Evolutionary conservation across 2,888 invertebrate species (phyloP).

Genomic region (Drosophila phalerata): DNA sequence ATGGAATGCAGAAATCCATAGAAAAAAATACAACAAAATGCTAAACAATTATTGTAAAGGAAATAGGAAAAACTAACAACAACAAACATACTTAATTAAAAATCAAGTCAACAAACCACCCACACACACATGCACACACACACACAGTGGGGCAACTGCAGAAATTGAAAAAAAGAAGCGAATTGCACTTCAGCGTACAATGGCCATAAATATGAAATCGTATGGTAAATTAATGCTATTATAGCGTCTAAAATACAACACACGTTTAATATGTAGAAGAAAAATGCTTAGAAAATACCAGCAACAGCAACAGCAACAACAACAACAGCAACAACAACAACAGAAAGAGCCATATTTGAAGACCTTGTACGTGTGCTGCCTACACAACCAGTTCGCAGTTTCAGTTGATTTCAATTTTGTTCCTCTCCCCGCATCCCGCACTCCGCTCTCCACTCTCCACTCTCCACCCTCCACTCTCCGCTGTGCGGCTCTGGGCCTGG

Average conservation of each 20-base stretch:
- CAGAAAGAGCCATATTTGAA: conserved; percentile 82
- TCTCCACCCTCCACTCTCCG: neutral
- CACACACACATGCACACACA: conserved; percentile 50
- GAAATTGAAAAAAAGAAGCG: conserved; percentile 23
- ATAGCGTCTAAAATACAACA: conserved; percentile 72
- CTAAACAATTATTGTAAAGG: conserved; percentile 44
- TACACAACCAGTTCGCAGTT: conserved; percentile 82
- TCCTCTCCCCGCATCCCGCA: conserved; percentile 8
- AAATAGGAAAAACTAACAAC: conserved; percentile 27
- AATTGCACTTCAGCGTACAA: conserved; percentile 73
- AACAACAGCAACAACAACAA: conserved; percentile 39
- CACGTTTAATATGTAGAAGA: conserved; percentile 65
- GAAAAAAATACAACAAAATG: neutral
- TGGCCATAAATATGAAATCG: conserved; percentile 79
- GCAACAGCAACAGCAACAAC: conserved; percentile 25
- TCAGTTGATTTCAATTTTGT: conserved; percentile 73
- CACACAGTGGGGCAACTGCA: conserved; percentile 10
- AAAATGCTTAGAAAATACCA: conserved; percentile 74
- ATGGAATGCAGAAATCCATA: conserved; percentile 20
- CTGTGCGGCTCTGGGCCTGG: conserved; percentile 37
- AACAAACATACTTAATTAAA: conserved; percentile 65
- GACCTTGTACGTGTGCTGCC: conserved; percentile 84
- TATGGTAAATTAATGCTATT: conserved; percentile 81
- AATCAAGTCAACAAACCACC: conserved; percentile 68
- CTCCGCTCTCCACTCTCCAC: neutral